Evolutionary conservation across 2,888 invertebrate genomes (phyloP).

Genomic region (Nebria brevicollis): DNA sequence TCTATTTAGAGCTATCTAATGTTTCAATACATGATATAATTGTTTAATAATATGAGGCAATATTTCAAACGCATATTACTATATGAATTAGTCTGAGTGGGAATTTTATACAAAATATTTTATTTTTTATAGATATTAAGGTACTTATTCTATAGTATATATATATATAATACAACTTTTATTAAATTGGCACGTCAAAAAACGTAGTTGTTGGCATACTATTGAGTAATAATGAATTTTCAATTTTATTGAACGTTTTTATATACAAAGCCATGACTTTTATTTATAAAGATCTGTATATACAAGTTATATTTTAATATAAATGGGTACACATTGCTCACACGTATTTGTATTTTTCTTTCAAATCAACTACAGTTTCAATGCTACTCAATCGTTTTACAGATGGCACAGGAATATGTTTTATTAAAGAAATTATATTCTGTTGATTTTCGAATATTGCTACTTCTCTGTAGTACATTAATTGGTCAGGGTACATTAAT

Average conservation of each 20-base stretch:
- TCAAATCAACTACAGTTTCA: background rate
- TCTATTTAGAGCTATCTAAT: too few relatives aligned
- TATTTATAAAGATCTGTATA: constrained; percentile 19
- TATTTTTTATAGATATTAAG: constrained; percentile 21
- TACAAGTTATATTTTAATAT: constrained; percentile 38
- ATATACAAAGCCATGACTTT: constrained; percentile 37
- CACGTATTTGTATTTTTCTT: constrained; percentile 2
- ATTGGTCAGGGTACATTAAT: constrained; percentile 36
- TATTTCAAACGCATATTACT: background rate
- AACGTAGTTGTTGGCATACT: constrained; percentile 23
- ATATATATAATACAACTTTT: background rate
- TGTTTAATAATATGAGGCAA: background rate
- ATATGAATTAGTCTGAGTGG: background rate
- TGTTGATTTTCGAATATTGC: constrained; percentile 15
- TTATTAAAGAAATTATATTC: background rate
- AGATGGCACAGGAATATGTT: background rate
- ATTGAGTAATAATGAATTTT: constrained; percentile 17
- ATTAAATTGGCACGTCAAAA: constrained; percentile 13
- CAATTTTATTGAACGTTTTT: background rate
- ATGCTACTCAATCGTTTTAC: background rate
- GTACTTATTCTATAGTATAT: constrained; percentile 18
- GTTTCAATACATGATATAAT: background rate
- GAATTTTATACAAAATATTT: constrained; percentile 33
- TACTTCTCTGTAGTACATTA: constrained; percentile 13
- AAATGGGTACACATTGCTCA: constrained; percentile 4